Percentiles rank a stretch among this genome's conserved stretches.
Evolutionary conservation across 2,797 vertebrate species (phyloP).

Genomic region (Vipera latastei): DNA sequence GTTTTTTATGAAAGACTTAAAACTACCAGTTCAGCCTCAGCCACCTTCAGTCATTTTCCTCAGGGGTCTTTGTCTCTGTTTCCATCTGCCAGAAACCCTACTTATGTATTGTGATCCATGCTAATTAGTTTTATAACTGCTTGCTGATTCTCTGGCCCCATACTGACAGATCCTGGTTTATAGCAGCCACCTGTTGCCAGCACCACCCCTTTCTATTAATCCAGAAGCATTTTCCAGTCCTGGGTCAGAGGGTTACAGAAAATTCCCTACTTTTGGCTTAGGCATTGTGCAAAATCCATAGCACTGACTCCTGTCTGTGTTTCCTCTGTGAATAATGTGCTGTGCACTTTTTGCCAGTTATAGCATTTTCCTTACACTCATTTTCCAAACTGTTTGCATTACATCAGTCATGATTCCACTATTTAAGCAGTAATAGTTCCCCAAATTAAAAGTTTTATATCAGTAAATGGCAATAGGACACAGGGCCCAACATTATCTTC

Average conservation of each 20-base stretch:
- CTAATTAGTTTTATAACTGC: not conserved
- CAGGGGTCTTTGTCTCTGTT: not conserved
- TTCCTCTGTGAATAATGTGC: not conserved
- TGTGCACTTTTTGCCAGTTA: not conserved
- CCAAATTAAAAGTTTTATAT: not conserved
- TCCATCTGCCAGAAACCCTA: not conserved
- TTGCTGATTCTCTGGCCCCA: not conserved
- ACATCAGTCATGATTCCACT: not conserved
- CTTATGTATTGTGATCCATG: not conserved
- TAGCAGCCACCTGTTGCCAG: not conserved
- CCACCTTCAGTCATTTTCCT: not conserved
- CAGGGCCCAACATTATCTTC: not conserved
- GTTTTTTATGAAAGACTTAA: not conserved
- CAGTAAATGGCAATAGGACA: not conserved
- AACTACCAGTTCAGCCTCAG: not conserved
- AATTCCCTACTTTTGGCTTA: not conserved
- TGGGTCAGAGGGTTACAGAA: not conserved
- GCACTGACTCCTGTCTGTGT: not conserved
- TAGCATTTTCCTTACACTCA: not conserved
- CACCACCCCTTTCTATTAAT: not conserved
- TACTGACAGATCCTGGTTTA: not conserved
- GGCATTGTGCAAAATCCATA: not conserved
- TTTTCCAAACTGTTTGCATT: not conserved
- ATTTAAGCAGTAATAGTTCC: slow-evolving; percentile 10
- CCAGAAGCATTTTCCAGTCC: not conserved